Conservation (phyloP, 2,797 vertebrate species). For the Leptodactylus fallax region DNA sequence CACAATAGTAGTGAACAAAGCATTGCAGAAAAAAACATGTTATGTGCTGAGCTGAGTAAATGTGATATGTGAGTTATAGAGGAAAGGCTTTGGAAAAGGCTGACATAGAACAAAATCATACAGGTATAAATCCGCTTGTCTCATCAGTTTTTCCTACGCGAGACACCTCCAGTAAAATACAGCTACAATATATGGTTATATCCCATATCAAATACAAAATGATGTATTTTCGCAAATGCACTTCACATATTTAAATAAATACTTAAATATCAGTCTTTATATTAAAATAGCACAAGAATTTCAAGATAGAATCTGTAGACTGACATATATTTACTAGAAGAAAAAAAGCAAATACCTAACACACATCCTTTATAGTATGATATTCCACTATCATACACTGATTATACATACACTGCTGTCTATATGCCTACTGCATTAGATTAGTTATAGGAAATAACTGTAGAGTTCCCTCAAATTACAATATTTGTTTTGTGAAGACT, state of each 20-base stretch:
- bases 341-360: neutral
- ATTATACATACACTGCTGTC: no score
- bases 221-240: neutral
- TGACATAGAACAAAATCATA: constrained; percentile 58
- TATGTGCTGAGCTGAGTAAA: constrained; percentile 59
- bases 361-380: no score
- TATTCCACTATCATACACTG: no score
- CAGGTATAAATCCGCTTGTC: constrained; percentile 57
- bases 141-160: constrained; percentile 51
- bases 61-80: constrained; percentile 62
- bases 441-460: no score
- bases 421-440: neutral
- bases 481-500: no score
- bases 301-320: no score
- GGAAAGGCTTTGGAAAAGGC: constrained; percentile 51
- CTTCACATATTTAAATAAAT: neutral
- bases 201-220: constrained; percentile 17
- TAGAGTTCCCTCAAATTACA: no score
- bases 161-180: constrained; percentile 47
- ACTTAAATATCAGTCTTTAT: neutral
- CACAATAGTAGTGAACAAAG: constrained; percentile 50
- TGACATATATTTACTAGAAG: no score
- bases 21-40: constrained; percentile 41
- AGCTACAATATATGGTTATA: constrained; percentile 26
- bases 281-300: neutral